Percentiles rank a stretch among this genome's conserved stretches.
Conservation (phyloP, 1,140 invertebrate species). For the Ditylenchus dipsaci region DNA sequence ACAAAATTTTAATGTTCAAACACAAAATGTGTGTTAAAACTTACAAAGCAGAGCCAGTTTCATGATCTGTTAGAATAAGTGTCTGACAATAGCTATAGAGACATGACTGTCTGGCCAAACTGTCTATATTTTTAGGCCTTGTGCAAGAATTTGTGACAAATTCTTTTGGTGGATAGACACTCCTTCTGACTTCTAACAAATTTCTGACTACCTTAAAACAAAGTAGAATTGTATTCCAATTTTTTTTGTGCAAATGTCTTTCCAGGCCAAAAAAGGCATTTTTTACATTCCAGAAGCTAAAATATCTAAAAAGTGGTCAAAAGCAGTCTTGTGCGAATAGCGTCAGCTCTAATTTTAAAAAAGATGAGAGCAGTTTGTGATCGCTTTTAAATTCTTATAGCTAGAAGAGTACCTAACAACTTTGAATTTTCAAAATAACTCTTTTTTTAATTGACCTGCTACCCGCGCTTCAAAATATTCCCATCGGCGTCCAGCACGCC, state of each 20-base stretch:
- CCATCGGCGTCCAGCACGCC: no score
- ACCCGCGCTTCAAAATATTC: no score
- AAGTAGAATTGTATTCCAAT: constrained; percentile 11
- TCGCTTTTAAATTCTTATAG: no score
- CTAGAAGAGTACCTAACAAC: no score
- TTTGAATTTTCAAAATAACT: no score
- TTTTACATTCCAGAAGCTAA: constrained; percentile 8
- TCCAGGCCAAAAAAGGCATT: background rate
- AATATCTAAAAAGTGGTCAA: constrained; percentile 14
- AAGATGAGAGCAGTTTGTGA: no score
- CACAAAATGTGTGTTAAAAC: background rate
- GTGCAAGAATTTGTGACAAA: constrained; percentile 34
- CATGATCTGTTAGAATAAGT: constrained; percentile 43
- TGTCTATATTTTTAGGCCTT: constrained; percentile 29
- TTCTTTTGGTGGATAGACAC: constrained; percentile 24
- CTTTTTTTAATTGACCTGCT: no score
- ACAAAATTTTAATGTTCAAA: constrained; percentile 23
- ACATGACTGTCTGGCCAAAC: constrained; percentile 34
- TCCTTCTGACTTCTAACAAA: constrained; percentile 37
- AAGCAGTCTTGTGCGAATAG: no score
- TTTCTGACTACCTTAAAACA: constrained; percentile 24
- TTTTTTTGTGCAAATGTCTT: no score
- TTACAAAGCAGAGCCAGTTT: constrained; percentile 30
- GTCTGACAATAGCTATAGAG: constrained; percentile 44
- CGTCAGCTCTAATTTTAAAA: no score